Percentiles rank a stretch among this genome's conserved stretches.
These are phyloP conservation scores for Liolophura sinensis DNA, from an alignment of 1,140 invertebrate genomes.

Conservation along the genomic window DNA sequence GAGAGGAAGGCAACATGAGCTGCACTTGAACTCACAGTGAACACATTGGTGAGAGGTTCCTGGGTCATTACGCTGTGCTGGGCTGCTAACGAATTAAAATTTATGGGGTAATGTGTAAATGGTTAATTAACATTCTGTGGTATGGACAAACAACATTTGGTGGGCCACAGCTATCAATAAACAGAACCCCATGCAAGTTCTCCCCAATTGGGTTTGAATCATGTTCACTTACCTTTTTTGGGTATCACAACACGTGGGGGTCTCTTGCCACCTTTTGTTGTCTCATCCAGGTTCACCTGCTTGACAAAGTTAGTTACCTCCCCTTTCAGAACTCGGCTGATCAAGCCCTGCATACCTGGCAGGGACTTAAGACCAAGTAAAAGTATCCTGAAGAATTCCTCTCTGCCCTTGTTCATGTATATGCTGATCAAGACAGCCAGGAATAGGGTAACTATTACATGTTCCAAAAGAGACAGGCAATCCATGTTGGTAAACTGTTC, in stretches of 20 bases:
- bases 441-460: slow-evolving; percentile 34
- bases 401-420: slow-evolving; percentile 30
- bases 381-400: slow-evolving; percentile 33
- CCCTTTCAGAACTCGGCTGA: slow-evolving; percentile 29
- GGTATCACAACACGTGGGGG: slow-evolving; percentile 25
- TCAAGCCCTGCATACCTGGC: slow-evolving; percentile 31
- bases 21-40: too few species aligned
- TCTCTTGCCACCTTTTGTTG: slow-evolving; percentile 11
- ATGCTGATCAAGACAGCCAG: slow-evolving; percentile 33
- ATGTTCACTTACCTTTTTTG: slow-evolving; percentile 23
- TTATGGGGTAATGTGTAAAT: too few species aligned
- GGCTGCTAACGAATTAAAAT: too few species aligned
- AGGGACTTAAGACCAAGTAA: slow-evolving; percentile 34
- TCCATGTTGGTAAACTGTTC: too few species aligned
- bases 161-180: neutral
- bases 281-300: slow-evolving; percentile 31
- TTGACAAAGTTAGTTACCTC: slow-evolving; percentile 43
- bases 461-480: slow-evolving; percentile 25
- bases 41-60: too few species aligned
- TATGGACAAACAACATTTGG: too few species aligned
- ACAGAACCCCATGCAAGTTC: neutral
- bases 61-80: too few species aligned
- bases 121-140: too few species aligned
- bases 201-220: neutral
- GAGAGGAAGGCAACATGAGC: too few species aligned